A percentile compares a stretch with the other conserved stretches of the same genome.
These are phyloP conservation scores for Himalopsyche phryganea DNA, from an alignment of 1,140 invertebrate genomes.

Conservation along the genomic window DNA sequence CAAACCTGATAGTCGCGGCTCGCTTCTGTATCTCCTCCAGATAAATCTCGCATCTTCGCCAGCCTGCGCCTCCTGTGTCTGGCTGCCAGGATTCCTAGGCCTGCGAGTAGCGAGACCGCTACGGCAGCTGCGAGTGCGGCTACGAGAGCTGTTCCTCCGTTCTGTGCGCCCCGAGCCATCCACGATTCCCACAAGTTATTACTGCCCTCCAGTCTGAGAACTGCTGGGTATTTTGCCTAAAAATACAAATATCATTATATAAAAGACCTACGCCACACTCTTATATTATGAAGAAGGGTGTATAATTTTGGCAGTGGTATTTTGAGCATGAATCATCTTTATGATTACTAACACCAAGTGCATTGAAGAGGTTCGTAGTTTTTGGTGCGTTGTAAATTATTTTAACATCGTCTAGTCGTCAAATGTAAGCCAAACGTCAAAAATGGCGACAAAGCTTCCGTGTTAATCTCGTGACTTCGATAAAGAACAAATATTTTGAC, in stretches of 20 bases:
- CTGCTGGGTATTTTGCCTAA: constrained; percentile 56
- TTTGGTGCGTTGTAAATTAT: no score
- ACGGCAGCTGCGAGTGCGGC: constrained; percentile 59
- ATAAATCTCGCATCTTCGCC: constrained; percentile 67
- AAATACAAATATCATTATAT: constrained; percentile 30
- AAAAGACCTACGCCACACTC: no score
- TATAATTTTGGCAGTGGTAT: no score
- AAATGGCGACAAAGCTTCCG: no score
- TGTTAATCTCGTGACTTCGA: no score
- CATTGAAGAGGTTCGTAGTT: no score
- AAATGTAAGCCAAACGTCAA: no score
- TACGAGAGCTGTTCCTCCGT: constrained; percentile 26
- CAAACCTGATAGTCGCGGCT: constrained; percentile 88
- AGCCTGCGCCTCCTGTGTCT: constrained; percentile 68
- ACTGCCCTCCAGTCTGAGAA: constrained; percentile 44
- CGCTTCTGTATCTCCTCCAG: constrained; percentile 79
- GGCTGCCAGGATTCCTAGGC: constrained; percentile 59
- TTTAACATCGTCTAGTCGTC: no score
- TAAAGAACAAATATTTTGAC: no score
- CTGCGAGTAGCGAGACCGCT: constrained; percentile 65
- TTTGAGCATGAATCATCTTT: no score
- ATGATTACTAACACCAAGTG: no score
- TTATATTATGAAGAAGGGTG: no score
- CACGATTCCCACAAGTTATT: constrained; percentile 11
- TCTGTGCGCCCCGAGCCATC: constrained; percentile 5